Evolutionary conservation across 2,113 vertebrate genomes (phyloP), one percentile per base, ranked within the genome.

Genomic region (Myotis yumanensis): DNA sequence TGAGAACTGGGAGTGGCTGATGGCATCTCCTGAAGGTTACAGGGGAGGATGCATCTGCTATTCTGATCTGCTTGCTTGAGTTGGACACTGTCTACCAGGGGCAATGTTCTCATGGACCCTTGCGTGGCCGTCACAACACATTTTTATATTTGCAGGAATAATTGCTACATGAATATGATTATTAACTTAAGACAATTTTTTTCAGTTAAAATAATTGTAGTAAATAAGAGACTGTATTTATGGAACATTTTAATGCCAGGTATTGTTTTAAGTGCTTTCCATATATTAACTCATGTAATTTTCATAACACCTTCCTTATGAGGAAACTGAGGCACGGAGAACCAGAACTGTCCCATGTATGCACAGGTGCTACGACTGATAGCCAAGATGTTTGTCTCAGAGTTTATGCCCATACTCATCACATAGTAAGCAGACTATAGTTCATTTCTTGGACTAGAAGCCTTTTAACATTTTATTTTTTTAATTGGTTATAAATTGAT

Each of bases 101-200:
- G n/a, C 18, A 8, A 5, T 11, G 0, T 25, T n/a, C 20, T 5
- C 3, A 32, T 4, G 35, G 11, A 79, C 14, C 48, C 43, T 6
- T 37, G 32, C 18, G 4, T 43, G 32, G 43, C 52, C 46, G 5
- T 35, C 23, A n/a, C 57, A 64, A 48, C 72, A 37, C 23, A 51
- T 30, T 79, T 51, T 79, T 51, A 15, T 32, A 72, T 73, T 86
- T 79, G 2, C 16, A 32, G 37, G 15, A 48, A 68, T 62, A 40
- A 79, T 73, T 79, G 20, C 30, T 83, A 72, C 30, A 12, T 17
- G 25, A 37, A n/a, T 68, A 46, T 5, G 72, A 43, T 52, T 62
- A 73, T 23, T 73, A 82, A 51, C 32, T 30, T 22, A 62, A 86
- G 17, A 16, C 35, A 73, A 69, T 85, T 7, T 85, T 85, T 35